A percentile compares a stretch with the other conserved stretches of the same genome.
These are phyloP conservation scores for Protobothrops mucrosquamatus DNA, from an alignment of 2,113 vertebrate species.

Conservation along the genomic window DNA sequence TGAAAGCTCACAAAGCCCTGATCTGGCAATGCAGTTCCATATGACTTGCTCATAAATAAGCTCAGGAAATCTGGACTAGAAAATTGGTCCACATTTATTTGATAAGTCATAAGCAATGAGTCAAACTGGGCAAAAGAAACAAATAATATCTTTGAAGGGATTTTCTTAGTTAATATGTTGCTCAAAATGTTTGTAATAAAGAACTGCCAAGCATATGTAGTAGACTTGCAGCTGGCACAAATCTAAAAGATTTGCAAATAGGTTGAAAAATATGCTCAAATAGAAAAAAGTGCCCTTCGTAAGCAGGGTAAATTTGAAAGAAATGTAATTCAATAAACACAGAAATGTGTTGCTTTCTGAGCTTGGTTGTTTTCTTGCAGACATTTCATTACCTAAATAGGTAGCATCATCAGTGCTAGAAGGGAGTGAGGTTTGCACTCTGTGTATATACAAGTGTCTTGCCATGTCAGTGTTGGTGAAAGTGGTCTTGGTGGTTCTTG, in stretches of 20 bases:
- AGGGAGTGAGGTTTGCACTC: neutral
- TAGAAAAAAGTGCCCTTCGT: neutral
- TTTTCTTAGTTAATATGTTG: conserved; percentile 5
- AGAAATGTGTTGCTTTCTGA: neutral
- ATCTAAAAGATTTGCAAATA: neutral
- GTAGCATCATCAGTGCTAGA: neutral
- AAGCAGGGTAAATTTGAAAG: neutral
- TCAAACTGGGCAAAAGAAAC: neutral
- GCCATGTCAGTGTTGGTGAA: too few relatives aligned
- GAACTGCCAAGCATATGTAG: neutral
- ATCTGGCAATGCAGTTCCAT: neutral
- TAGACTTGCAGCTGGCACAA: neutral
- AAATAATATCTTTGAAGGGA: neutral
- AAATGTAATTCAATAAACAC: neutral
- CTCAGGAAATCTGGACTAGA: conserved; percentile 22
- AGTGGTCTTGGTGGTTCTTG: neutral
- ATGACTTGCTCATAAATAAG: conserved; percentile 11
- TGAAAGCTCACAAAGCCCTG: neutral
- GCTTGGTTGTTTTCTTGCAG: neutral
- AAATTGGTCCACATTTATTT: neutral
- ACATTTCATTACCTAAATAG: neutral
- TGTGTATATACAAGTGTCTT: too few relatives aligned
- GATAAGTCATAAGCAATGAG: conserved; percentile 14
- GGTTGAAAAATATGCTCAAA: neutral
- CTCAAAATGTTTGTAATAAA: neutral